A percentile compares a stretch with the other conserved stretches of the same genome.
Evolutionary conservation across 2,113 vertebrate genomes (phyloP).

Genomic region (Butastur rufipennis): DNA sequence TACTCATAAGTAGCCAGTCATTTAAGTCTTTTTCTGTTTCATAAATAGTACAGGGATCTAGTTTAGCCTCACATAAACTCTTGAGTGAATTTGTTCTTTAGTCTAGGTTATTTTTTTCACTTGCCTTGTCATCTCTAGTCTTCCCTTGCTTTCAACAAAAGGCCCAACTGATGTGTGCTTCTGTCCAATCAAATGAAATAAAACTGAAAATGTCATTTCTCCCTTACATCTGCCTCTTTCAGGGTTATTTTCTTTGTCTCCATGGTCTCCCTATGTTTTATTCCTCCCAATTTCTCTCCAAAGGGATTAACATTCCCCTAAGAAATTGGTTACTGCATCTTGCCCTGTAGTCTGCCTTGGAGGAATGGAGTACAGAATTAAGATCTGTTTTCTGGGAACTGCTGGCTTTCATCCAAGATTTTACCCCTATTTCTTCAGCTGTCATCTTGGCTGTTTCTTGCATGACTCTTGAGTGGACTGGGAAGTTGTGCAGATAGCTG

Average conservation of each 20-base stretch:
- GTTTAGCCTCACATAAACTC: not conserved
- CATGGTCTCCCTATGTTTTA: not conserved
- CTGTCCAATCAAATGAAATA: not conserved
- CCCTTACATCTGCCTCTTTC: not conserved
- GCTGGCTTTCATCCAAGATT: not conserved
- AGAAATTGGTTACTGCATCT: not conserved
- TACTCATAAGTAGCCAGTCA: conserved; percentile 24
- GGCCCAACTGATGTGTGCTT: not conserved
- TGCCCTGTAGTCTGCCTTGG: not conserved
- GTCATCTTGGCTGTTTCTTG: not conserved
- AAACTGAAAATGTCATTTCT: not conserved
- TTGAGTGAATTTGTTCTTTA: not conserved
- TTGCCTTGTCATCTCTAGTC: not conserved
- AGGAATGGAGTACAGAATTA: not conserved
- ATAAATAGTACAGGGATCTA: not conserved
- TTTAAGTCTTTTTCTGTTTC: not conserved
- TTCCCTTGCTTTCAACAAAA: not conserved
- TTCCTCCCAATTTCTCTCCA: not conserved
- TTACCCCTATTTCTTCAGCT: not conserved
- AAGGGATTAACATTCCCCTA: not conserved
- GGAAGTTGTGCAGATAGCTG: not conserved
- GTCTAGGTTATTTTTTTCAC: not conserved
- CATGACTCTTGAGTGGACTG: not conserved
- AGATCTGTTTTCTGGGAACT: not conserved
- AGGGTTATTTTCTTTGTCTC: not conserved